A percentile compares a stretch with the other conserved stretches of the same genome.
phyloP scores from a whole-genome alignment of 2,113 vertebrate genomes.

The Antigone vipio region DNA sequence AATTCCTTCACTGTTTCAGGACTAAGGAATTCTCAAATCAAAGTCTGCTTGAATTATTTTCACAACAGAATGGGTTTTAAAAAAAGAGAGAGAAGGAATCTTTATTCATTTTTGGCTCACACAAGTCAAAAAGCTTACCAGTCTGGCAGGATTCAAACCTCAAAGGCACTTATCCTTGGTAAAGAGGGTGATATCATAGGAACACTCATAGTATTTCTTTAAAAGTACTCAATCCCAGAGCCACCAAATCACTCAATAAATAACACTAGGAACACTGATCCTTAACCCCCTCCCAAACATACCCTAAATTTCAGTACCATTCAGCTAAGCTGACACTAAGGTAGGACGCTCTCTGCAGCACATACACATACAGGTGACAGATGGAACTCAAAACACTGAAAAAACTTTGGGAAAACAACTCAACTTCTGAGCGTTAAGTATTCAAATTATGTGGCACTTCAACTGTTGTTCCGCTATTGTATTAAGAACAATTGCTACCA shows the following conservation, averaged over 20 bases:
- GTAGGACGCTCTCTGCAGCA: background rate
- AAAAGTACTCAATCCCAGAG: background rate
- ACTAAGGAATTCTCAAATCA: conserved; percentile 1
- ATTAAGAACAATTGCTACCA: background rate
- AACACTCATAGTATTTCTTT: background rate
- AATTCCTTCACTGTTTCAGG: background rate
- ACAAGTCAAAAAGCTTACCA: background rate
- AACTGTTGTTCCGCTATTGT: background rate
- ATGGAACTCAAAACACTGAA: background rate
- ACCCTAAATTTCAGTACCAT: background rate
- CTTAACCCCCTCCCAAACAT: background rate
- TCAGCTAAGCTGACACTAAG: background rate
- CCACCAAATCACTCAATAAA: background rate
- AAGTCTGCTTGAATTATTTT: conserved; percentile 8
- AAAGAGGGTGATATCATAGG: background rate
- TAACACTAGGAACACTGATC: background rate
- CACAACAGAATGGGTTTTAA: background rate
- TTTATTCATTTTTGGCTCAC: background rate
- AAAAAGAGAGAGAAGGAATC: background rate
- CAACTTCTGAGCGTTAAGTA: background rate
- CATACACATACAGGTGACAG: background rate
- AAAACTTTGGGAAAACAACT: background rate
- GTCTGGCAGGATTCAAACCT: background rate
- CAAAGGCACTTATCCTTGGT: background rate
- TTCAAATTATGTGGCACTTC: background rate